These are phyloP conservation scores for Todiramphus chloris DNA, from an alignment of 2,113 vertebrate genomes.

Conservation along the genomic window DNA sequence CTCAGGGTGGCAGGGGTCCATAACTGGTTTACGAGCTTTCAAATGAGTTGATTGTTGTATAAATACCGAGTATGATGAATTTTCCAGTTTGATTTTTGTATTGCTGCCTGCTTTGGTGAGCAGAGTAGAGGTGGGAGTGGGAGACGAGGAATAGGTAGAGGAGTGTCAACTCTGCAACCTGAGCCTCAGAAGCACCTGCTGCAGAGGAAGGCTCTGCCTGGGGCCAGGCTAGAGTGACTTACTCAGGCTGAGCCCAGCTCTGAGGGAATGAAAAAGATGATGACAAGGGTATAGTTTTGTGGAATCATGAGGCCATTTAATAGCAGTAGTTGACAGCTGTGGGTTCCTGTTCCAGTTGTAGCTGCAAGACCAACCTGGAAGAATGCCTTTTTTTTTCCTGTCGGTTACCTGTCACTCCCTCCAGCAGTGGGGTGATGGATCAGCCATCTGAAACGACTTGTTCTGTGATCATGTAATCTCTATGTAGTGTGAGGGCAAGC, in stretches of 20 bases:
- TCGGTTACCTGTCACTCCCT: neutral
- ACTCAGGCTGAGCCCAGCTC: neutral
- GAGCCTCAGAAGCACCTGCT: neutral
- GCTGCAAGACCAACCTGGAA: neutral
- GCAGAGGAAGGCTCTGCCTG: neutral
- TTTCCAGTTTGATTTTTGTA: neutral
- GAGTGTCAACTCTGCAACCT: neutral
- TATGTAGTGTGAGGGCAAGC: neutral
- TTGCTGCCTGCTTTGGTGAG: neutral
- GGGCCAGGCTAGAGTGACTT: neutral
- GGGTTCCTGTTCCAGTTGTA: neutral
- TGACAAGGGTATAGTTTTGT: neutral
- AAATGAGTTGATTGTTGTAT: neutral
- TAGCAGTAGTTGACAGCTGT: neutral
- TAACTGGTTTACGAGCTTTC: neutral
- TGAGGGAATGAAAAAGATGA: neutral
- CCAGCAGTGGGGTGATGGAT: neutral
- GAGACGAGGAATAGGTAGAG: neutral
- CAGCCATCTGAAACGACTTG: neutral
- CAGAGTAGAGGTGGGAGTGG: neutral
- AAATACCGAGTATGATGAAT: neutral
- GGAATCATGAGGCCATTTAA: neutral
- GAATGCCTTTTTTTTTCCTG: neutral
- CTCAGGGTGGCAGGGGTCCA: neutral
- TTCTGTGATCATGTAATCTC: neutral